Evolutionary conservation across 2,888 invertebrate genomes (phyloP), one percentile per base, ranked within the genome.

Genomic region (Hydrotaea diabolus): DNA sequence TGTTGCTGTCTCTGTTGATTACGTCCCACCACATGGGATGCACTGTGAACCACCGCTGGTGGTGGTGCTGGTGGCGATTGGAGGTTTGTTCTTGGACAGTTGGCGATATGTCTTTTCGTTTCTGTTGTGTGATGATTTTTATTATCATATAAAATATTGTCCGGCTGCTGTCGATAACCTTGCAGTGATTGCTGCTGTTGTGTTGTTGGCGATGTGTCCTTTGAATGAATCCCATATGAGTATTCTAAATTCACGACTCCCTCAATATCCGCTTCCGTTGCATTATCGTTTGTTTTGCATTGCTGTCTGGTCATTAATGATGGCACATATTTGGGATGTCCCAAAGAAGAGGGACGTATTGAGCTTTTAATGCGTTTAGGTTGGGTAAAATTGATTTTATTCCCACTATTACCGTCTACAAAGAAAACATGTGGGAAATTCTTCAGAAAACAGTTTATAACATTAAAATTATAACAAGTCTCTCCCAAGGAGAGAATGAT

Each of bases 211-310:
- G 19, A 21, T 39, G 17, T 66, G 66, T 66, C 19, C 59, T 73
- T 39, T 21, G 19, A 23, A 17, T 1, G 19, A 43, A 39, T 55
- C 3, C 39, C 59, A 69, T 73, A 23, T 36, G 39, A 62, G 76
- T 75, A 76, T 78, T 84, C 78, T 11, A 73, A 76, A 81, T 74
- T 57, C n/a, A 49, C 46, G 39, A 36, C 17, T 57, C 46, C 36
- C 73, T 84, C 75, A 72, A 72, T 21, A 66, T 79, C 81, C 72
- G 78, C 78, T 73, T 79, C 84, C 72, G 81, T 84, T 57, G 64
- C 43, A 66, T 23, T 46, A 17, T 43, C 36, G 43, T 81, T 69
- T 26, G 59, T 76, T 72, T 36, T 39, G 5, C 31, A 64, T 19
- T 26, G 43, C 59, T 15, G 66, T 4, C 5, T 4, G 26, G 2